phyloP scores from a whole-genome alignment of 2,888 invertebrate genomes.

The Linnaemya tessellans region DNA sequence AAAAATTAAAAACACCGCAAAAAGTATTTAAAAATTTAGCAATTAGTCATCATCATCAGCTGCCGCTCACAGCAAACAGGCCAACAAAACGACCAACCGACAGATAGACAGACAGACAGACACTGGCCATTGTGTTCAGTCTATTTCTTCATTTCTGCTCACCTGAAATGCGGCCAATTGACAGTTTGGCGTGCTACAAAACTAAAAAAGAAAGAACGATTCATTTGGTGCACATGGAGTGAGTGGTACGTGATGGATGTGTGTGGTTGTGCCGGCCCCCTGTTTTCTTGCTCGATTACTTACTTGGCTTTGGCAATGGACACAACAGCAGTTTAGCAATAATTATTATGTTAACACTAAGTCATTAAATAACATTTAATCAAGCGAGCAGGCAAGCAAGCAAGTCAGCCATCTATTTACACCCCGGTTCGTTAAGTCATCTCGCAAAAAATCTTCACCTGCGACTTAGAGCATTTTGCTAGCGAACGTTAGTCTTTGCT shows the following conservation, averaged over 20 bases:
- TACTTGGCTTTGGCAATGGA: conserved; percentile 39
- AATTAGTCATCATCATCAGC: conserved; percentile 50
- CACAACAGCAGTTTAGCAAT: conserved; percentile 54
- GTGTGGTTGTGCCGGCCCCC: neutral
- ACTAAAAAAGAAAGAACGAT: neutral
- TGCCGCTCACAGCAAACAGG: neutral
- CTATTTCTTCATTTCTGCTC: conserved; percentile 4
- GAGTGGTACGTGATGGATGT: conserved; percentile 14
- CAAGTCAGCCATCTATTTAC: neutral
- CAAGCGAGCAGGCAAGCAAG: neutral
- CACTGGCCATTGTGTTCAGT: conserved; percentile 17
- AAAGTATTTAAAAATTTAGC: conserved; percentile 7
- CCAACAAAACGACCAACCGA: neutral
- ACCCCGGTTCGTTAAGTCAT: neutral
- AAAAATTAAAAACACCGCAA: conserved; percentile 5
- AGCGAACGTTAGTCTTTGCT: no score
- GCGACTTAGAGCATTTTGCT: neutral
- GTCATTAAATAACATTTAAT: conserved; percentile 51
- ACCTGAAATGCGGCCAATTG: conserved; percentile 63
- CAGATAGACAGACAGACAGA: neutral
- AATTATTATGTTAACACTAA: conserved; percentile 61
- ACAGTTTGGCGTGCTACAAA: conserved; percentile 63
- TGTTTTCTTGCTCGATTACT: conserved; percentile 15
- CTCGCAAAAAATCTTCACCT: neutral
- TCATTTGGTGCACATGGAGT: neutral